A percentile compares a stretch with the other conserved stretches of the same genome.
phyloP scores from a whole-genome alignment of 2,888 invertebrate species.

The Andrena camellia region DNA sequence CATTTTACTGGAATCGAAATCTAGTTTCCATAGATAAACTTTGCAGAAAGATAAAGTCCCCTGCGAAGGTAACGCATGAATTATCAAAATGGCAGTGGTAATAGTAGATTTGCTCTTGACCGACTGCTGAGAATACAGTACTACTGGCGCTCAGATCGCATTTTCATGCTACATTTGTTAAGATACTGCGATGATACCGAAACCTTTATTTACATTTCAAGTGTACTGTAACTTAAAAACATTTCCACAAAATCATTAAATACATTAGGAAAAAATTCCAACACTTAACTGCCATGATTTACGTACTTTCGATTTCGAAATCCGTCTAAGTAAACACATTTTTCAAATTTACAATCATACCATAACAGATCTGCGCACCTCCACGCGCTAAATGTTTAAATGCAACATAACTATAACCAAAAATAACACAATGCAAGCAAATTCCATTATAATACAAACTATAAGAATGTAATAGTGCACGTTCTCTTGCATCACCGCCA shows the following conservation, averaged over 20 bases:
- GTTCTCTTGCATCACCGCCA: background rate
- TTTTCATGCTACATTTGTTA: background rate
- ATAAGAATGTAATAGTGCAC: background rate
- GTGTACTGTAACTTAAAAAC: background rate
- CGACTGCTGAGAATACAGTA: background rate
- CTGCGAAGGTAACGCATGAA: constrained; percentile 1
- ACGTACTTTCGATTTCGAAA: no score
- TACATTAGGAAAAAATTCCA: background rate
- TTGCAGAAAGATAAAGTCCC: background rate
- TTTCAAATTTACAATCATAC: no score
- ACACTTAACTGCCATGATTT: background rate
- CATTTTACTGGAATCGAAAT: background rate
- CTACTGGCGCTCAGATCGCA: background rate
- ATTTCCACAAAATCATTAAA: background rate
- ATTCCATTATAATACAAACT: background rate
- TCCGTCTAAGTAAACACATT: background rate
- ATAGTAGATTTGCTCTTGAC: constrained; percentile 13
- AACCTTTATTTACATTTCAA: background rate
- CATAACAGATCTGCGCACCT: no score
- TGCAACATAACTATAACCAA: no score
- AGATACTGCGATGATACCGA: background rate
- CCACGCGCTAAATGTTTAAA: no score
- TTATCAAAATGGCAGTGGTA: background rate
- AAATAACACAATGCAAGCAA: background rate
- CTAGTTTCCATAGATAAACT: background rate